A percentile compares a stretch with the other conserved stretches of the same genome.
Evolutionary conservation across 2,888 invertebrate species (phyloP).

Genomic region (Ptilodon capucinus): DNA sequence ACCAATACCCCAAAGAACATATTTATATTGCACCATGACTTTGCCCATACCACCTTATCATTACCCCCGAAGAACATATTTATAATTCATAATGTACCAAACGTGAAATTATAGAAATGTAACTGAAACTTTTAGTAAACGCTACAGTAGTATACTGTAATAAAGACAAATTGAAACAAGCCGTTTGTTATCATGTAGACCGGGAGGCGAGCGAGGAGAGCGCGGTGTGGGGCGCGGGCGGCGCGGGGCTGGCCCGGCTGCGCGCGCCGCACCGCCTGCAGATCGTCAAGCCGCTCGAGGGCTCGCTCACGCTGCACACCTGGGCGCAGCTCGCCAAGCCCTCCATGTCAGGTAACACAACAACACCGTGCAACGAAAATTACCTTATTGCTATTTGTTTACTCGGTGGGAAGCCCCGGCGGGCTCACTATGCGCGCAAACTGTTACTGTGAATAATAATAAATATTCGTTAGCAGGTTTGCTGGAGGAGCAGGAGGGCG

Average conservation of each 20-base stretch:
- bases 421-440: background rate
- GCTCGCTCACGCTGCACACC: slow-evolving; percentile 95
- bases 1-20: too few relatives aligned
- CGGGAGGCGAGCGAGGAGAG: slow-evolving; percentile 70
- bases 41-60: too few relatives aligned
- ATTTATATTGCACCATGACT: too few relatives aligned
- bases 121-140: too few relatives aligned
- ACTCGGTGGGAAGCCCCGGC: background rate
- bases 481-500: slow-evolving; percentile 95
- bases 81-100: too few relatives aligned
- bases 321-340: slow-evolving; percentile 98
- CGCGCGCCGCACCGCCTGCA: slow-evolving; percentile 94
- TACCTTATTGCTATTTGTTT: background rate
- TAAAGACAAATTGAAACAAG: too few relatives aligned
- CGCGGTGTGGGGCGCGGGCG: slow-evolving; percentile 75
- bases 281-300: slow-evolving; percentile 96
- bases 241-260: slow-evolving; percentile 82
- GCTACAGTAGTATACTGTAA: too few relatives aligned
- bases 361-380: background rate
- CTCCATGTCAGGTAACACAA: slow-evolving; percentile 88
- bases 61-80: too few relatives aligned
- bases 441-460: background rate
- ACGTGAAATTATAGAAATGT: too few relatives aligned
- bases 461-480: slow-evolving; percentile 67
- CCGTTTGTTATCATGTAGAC: slow-evolving; percentile 37